Conservation (phyloP, 2,797 vertebrate genomes). For the Melanotaenia parkinsoni region DNA sequence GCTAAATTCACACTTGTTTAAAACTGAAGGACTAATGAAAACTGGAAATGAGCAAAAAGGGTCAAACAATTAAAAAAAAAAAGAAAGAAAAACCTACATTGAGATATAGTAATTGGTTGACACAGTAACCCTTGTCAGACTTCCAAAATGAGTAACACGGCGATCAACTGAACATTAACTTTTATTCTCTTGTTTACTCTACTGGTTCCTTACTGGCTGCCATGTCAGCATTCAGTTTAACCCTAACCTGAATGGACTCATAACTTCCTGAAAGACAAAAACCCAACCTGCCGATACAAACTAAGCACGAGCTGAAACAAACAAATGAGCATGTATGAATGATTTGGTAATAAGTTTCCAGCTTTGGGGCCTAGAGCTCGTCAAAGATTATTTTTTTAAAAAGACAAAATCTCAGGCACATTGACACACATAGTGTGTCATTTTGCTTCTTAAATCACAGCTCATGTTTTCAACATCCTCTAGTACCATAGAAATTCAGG, state of each 20-base stretch:
- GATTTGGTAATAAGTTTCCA: too few species aligned
- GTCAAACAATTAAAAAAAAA: not conserved
- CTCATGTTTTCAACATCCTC: not conserved
- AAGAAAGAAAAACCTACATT: constrained; percentile 3
- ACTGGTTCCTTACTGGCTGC: constrained; percentile 9
- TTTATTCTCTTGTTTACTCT: constrained; percentile 22
- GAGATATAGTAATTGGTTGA: not conserved
- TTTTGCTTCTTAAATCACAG: not conserved
- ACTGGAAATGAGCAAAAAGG: not conserved
- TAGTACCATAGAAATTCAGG: not conserved
- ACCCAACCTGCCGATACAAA: not conserved
- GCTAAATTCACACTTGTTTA: not conserved
- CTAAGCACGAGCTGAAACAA: too few species aligned
- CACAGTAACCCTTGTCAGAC: not conserved
- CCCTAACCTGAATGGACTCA: not conserved
- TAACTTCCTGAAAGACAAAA: not conserved
- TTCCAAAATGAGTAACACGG: not conserved
- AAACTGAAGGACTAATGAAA: not conserved
- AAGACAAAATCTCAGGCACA: not conserved
- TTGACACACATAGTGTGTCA: not conserved
- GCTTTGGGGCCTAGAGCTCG: not conserved
- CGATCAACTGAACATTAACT: constrained; percentile 10
- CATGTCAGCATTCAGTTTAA: constrained; percentile 20
- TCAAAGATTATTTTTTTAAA: not conserved
- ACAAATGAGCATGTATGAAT: too few species aligned